Base-by-base conservation (phyloP, 2,797 vertebrate species). In the Cirrhinus mrigala region DNA sequence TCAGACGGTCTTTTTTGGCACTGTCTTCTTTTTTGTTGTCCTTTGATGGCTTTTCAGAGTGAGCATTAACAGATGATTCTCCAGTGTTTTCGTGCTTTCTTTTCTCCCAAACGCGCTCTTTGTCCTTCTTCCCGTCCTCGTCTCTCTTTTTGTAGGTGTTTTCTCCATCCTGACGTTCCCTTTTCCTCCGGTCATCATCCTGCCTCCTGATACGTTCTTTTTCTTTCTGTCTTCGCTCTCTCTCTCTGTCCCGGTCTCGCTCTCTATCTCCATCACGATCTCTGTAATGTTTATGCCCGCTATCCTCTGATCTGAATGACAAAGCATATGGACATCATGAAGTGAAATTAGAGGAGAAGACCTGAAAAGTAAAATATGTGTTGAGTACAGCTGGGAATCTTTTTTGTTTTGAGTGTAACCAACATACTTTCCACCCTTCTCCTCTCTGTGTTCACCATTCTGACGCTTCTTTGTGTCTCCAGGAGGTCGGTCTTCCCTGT, bases 141-240 rank as follows among this genome's bases (percentile, higher is more conserved):
- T 99, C 97, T 85, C 96, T 95, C 92, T 97, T 97, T 93, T 95
- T 95, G 92, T 92, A 96, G 12, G 92, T 81, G 87, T 96, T 97
- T 81, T 99, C 98, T 85, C 96, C 97, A 74, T 99, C 98, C 46
- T 97, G 97, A 44, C 96, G 95, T 9, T 99, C 98, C 86, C 96
- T 97, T 91, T 96, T 96, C 88, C 97, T 94, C 1, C 97, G 95
- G 8, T 99, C 98, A 68, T 99, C 98, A 3, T 99, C 98, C 84
- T 97, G 98, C 2, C 97, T 96, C 77, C 94, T 96, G 86, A 96
- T 77, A 68, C 97, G 96, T 79, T 98, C 97, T 89, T 94, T 96
- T 81, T 99, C 98, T 86, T 89, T 95, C 87, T 94, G 95, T 14
- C 97, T 94, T 56, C 96, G 95, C 33, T 96, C 96, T 93, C 95